Evolutionary conservation across 1,140 invertebrate species (phyloP).

Genomic region (Pachyrhynchus sulphureomaculatus): DNA sequence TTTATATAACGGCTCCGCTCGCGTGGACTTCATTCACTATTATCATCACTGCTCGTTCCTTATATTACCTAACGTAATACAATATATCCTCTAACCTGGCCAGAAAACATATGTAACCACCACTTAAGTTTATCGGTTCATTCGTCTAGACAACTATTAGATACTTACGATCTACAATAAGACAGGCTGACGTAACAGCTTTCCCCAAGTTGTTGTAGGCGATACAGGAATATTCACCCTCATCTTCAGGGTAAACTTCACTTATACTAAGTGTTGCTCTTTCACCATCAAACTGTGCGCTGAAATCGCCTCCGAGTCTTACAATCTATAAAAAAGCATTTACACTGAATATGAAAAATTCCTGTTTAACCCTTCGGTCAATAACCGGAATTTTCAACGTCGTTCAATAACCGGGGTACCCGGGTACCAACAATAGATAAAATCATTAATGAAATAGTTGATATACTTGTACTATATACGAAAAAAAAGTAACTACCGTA

Average conservation of each 20-base stretch:
- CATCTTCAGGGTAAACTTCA: slow-evolving; percentile 81
- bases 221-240: slow-evolving; percentile 85
- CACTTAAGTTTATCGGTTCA: too few species aligned
- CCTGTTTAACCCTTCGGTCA: background rate
- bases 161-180: slow-evolving; percentile 75
- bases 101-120: too few species aligned
- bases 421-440: background rate
- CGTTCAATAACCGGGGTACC: too few species aligned
- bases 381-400: too few species aligned
- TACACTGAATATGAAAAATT: background rate
- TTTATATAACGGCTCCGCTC: too few species aligned
- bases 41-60: too few species aligned
- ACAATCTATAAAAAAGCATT: slow-evolving; percentile 58
- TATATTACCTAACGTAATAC: too few species aligned
- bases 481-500: too few species aligned
- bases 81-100: too few species aligned
- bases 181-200: slow-evolving; percentile 73
- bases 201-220: slow-evolving; percentile 79
- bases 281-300: slow-evolving; percentile 65
- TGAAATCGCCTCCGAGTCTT: slow-evolving; percentile 68
- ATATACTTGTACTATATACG: too few species aligned
- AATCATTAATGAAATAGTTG: background rate
- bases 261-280: slow-evolving; percentile 70
- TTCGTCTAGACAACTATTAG: too few species aligned
- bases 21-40: too few species aligned